Percentiles rank a stretch among this genome's conserved stretches.
Conservation (phyloP, 1,140 invertebrate species). For the Trachelipus rathkii region DNA sequence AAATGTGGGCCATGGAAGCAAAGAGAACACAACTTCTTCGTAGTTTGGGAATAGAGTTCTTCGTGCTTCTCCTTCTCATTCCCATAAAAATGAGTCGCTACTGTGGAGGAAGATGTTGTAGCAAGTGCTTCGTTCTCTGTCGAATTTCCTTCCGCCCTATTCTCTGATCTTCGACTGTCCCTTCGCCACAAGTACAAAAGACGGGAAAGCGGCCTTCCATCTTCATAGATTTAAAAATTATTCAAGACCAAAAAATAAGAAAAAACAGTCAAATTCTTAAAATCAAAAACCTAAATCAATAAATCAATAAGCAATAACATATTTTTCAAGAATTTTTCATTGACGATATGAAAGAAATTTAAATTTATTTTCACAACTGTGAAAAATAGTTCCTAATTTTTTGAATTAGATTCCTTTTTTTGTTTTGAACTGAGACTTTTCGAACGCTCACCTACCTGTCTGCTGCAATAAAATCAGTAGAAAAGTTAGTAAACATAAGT, state of each 20-base stretch:
- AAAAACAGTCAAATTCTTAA: background rate
- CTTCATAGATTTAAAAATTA: conserved; percentile 51
- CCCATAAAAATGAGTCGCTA: conserved; percentile 86
- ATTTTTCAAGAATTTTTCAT: too few species aligned
- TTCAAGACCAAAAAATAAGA: background rate
- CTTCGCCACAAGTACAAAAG: conserved; percentile 70
- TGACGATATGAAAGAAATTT: too few species aligned
- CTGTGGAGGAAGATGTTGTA: conserved; percentile 71
- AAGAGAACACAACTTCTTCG: conserved; percentile 84
- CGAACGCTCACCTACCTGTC: too few species aligned
- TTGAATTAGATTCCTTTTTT: too few species aligned
- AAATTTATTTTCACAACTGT: too few species aligned
- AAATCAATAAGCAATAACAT: too few species aligned
- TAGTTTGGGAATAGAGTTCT: conserved; percentile 89
- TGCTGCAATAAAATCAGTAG: too few species aligned
- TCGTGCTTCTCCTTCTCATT: conserved; percentile 68
- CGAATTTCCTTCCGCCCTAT: conserved; percentile 79
- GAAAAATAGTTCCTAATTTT: too few species aligned
- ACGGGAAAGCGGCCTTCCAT: conserved; percentile 71
- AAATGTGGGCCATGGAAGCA: conserved; percentile 92
- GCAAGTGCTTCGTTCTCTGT: conserved; percentile 74
- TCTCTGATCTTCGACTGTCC: conserved; percentile 73
- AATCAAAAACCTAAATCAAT: too few species aligned
- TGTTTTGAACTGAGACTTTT: too few species aligned
- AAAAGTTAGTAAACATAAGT: too few species aligned